A percentile compares a stretch with the other conserved stretches of the same genome.
phyloP scores from a whole-genome alignment of 2,797 vertebrate genomes.

The Mormyrops attenuatus region DNA sequence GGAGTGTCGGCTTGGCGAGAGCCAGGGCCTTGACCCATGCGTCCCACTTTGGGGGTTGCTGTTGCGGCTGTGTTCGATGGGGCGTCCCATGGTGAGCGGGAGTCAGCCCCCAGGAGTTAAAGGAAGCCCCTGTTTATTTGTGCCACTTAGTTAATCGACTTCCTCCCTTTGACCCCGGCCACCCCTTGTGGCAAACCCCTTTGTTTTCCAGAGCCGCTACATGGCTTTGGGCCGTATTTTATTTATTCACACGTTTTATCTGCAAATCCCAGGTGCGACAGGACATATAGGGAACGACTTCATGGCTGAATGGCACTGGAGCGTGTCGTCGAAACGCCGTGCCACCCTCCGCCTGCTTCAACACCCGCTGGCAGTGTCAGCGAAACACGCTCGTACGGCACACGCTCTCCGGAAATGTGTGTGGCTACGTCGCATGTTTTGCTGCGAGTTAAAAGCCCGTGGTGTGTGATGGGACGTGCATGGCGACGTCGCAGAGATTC shows the following conservation, averaged over 20 bases:
- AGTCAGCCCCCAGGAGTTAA: not conserved
- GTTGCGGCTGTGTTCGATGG: not conserved
- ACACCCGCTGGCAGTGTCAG: not conserved
- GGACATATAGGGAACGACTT: not conserved
- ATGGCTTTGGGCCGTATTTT: not conserved
- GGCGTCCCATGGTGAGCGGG: not conserved
- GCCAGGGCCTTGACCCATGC: not conserved
- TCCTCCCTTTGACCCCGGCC: not conserved
- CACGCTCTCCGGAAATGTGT: not conserved
- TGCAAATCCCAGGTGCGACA: not conserved
- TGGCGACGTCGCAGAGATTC: not conserved
- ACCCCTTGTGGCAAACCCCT: not conserved
- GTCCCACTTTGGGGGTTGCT: not conserved
- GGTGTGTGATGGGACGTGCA: not conserved
- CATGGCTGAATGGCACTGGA: not conserved
- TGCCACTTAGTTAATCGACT: not conserved
- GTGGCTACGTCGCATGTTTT: not conserved
- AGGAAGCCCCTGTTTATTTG: not conserved
- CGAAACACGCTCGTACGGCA: not conserved
- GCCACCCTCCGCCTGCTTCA: not conserved
- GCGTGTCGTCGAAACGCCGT: not conserved
- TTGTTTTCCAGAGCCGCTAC: not conserved
- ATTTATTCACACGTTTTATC: not conserved
- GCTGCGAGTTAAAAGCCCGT: not conserved
- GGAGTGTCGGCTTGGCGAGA: not conserved